Conservation (phyloP, 2,113 vertebrate species). For the Hippocampus mohnikei region DNA sequence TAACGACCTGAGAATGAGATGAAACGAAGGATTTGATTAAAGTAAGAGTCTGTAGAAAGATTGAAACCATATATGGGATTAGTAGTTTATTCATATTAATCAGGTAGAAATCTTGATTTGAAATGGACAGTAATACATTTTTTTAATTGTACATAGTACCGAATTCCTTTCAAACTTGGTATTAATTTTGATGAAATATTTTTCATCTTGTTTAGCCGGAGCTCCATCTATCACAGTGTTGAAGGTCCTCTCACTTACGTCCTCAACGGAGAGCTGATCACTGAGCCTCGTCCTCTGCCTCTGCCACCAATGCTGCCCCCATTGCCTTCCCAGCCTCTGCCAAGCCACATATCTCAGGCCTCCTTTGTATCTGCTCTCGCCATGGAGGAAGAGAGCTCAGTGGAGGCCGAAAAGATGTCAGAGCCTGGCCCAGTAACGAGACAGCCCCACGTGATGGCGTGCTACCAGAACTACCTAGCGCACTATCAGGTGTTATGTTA, state of each 20-base stretch:
- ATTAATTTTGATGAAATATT: neutral
- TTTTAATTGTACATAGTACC: too few relatives aligned
- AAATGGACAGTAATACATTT: too few relatives aligned
- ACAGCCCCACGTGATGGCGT: conserved; percentile 90
- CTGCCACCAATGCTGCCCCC: conserved; percentile 62
- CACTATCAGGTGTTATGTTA: conserved; percentile 77
- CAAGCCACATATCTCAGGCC: conserved; percentile 88
- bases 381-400: conserved; percentile 86
- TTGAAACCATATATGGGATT: too few relatives aligned
- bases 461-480: conserved; percentile 90
- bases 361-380: conserved; percentile 94
- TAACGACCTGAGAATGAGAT: too few relatives aligned
- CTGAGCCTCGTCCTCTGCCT: conserved; percentile 77
- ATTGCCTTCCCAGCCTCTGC: conserved; percentile 70
- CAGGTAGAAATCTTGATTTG: too few relatives aligned
- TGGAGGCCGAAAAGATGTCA: conserved; percentile 79
- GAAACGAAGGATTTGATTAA: too few relatives aligned
- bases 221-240: conserved; percentile 94
- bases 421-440: conserved; percentile 81
- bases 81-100: too few relatives aligned
- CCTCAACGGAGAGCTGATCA: conserved; percentile 76
- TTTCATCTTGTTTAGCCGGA: conserved; percentile 66
- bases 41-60: too few relatives aligned
- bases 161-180: too few relatives aligned
- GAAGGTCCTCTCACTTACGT: conserved; percentile 87